phyloP scores from a whole-genome alignment of 2,888 invertebrate species.

The Lochmaea crataegi region DNA sequence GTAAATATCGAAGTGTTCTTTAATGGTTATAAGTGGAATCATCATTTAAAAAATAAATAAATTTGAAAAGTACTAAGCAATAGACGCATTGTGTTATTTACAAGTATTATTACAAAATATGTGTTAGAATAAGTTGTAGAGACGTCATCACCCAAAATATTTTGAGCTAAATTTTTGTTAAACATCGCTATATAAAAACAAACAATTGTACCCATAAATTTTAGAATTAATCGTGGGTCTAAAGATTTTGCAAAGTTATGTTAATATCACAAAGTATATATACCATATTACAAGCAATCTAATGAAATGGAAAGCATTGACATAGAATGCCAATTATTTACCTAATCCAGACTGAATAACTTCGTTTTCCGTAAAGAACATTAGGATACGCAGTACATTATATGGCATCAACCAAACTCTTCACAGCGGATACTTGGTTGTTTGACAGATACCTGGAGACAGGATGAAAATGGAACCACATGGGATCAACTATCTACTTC shows the following conservation, averaged over 20 bases:
- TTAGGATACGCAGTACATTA: no score
- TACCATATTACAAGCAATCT: constrained; percentile 2
- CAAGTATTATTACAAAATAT: constrained; percentile 58
- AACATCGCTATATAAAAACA: constrained; percentile 49
- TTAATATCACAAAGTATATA: constrained; percentile 50
- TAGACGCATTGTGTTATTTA: constrained; percentile 56
- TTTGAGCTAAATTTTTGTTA: constrained; percentile 54
- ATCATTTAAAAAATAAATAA: constrained; percentile 48
- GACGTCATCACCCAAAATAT: constrained; percentile 56
- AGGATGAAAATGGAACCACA: no score
- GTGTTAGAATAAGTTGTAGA: constrained; percentile 54
- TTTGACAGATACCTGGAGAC: no score
- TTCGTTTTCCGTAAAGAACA: no score
- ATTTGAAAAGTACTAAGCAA: constrained; percentile 51
- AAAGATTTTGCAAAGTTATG: constrained; percentile 54
- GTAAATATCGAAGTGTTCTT: constrained; percentile 43
- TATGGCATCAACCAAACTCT: no score
- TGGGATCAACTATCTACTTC: no score
- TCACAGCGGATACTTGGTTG: no score
- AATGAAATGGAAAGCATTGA: no score
- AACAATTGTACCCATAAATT: constrained; percentile 58
- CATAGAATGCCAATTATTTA: no score
- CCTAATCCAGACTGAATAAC: no score
- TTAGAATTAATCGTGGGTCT: constrained; percentile 56
- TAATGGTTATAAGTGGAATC: constrained; percentile 44